Percentiles rank a stretch among this genome's conserved stretches.
Evolutionary conservation across 2,797 vertebrate genomes (phyloP).

Genomic region (Gymnothorax reevesii): DNA sequence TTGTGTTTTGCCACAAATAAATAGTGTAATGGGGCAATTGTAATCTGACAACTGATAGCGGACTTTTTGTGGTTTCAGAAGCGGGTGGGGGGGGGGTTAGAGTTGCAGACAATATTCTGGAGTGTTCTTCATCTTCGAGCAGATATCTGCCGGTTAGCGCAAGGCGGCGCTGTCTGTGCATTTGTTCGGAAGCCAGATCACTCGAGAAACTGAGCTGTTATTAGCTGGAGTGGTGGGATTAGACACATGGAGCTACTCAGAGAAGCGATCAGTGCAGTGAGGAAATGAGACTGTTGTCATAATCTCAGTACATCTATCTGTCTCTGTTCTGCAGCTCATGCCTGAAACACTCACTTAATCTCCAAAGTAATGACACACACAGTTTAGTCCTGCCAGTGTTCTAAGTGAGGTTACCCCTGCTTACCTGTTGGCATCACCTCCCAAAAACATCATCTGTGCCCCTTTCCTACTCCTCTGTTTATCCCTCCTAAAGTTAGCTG

Average conservation of each 20-base stretch:
- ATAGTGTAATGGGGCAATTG: background rate
- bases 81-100: background rate
- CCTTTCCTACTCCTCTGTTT: background rate
- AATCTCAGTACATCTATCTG: background rate
- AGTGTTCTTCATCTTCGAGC: background rate
- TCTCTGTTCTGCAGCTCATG: background rate
- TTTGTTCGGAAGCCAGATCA: constrained; percentile 68
- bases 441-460: background rate
- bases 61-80: constrained; percentile 2
- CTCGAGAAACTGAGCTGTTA: constrained; percentile 60
- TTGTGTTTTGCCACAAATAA: background rate
- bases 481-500: background rate
- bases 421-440: background rate
- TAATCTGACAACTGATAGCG: background rate
- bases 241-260: constrained; percentile 71
- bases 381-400: too few species aligned
- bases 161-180: constrained; percentile 70
- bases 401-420: too few species aligned
- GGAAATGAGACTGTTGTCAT: constrained; percentile 49
- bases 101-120: background rate
- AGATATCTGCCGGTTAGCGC: constrained; percentile 63
- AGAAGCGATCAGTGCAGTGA: constrained; percentile 70
- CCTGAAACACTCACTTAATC: background rate
- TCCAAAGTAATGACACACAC: background rate
- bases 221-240: constrained; percentile 68